Base-by-base conservation (phyloP, 2,888 invertebrate species). In the Athrips mouffetella region DNA sequence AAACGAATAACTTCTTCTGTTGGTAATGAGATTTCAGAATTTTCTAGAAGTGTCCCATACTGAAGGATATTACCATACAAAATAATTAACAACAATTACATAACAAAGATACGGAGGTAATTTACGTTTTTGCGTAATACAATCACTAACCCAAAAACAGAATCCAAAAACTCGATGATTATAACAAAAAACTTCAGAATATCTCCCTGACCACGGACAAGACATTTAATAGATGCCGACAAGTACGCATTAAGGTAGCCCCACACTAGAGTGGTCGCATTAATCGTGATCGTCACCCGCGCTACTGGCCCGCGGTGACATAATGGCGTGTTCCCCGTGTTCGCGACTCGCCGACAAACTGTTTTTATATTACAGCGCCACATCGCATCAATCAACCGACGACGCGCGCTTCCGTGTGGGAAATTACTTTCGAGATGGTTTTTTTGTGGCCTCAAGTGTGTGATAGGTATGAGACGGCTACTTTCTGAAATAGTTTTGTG, bases 341-440 rank as follows among this genome's bases (percentile, higher is more conserved):
- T 71, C 73, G 68, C 70, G 62, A 64, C 60, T 63, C 58, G 67
- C 65, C 71, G 74, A 76, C 78, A 74, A 75, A 75, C 73, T 70
- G 74, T 84, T 85, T 83, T 84, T 84, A 76, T 80, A 67, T n/a
- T n/a, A n/a, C n/a, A n/a, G n/a, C n/a, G n/a, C n/a, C n/a, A 63
- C 53, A 48, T 47, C 50, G 77, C 77, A 86, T 87, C 81, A 84
- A 85, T 86, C 84, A 84, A 73, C 56, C 51, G 64, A 59, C 63
- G 80, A 77, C 80, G 67, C 60, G 63, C 47, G 74, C 79, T 86
- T 85, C 83, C 83, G 84, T 69, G 73, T 72, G 69, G 70, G 76
- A 76, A 37, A 78, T 74, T 70, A 67, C 76, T 74, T 76, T 80
- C 71, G 20, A 41, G 39, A 16, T 18, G 20, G 10, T 20, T 49